A percentile compares a stretch with the other conserved stretches of the same genome.
phyloP scores from a whole-genome alignment of 2,888 invertebrate species.

The Sialis fuliginosa region DNA sequence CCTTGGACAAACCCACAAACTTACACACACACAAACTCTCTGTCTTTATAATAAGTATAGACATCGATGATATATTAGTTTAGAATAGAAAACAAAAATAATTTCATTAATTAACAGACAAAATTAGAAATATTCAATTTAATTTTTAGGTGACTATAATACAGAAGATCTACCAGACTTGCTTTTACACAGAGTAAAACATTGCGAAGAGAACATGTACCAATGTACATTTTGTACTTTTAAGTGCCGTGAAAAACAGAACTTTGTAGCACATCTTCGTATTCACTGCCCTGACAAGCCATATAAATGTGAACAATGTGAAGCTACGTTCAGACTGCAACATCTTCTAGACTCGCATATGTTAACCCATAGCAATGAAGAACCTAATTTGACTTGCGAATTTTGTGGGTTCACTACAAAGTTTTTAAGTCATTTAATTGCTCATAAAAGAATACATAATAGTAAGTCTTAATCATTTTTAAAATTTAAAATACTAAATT shows the following conservation, averaged over 20 bases:
- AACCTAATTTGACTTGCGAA: constrained; percentile 38
- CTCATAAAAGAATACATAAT: constrained; percentile 44
- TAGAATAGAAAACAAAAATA: too few relatives aligned
- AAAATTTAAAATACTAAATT: neutral
- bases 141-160: constrained; percentile 20
- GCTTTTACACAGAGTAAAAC: constrained; percentile 38
- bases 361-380: constrained; percentile 32
- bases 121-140: constrained; percentile 1
- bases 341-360: constrained; percentile 38
- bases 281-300: constrained; percentile 37
- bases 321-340: constrained; percentile 36
- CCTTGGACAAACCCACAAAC: too few relatives aligned
- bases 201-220: constrained; percentile 29
- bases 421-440: constrained; percentile 43
- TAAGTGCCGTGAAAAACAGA: constrained; percentile 36
- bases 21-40: too few relatives aligned
- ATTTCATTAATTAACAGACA: too few relatives aligned
- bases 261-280: constrained; percentile 36
- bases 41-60: too few relatives aligned
- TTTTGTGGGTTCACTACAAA: constrained; percentile 50
- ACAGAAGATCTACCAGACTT: constrained; percentile 31
- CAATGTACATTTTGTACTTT: constrained; percentile 35
- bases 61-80: too few relatives aligned
- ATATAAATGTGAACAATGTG: constrained; percentile 38
- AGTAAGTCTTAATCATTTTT: constrained; percentile 17